Percentiles rank a stretch among this genome's conserved stretches.
These are phyloP conservation scores for Agrypnia vestita DNA, from an alignment of 1,140 invertebrate genomes.

Conservation along the genomic window DNA sequence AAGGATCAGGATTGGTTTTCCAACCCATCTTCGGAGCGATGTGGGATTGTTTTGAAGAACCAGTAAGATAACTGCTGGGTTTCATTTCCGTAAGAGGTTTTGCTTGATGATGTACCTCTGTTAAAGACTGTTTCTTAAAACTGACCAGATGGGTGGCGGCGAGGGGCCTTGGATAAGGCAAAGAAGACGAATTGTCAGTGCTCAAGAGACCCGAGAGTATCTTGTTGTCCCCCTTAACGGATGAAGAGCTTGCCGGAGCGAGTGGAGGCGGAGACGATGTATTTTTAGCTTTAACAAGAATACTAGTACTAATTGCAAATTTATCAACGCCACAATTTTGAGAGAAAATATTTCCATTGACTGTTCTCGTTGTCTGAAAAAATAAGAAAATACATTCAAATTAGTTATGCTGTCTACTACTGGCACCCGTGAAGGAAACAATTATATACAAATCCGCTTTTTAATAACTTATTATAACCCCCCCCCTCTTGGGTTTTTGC, in stretches of 20 bases:
- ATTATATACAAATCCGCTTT: no score
- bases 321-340: constrained; percentile 2
- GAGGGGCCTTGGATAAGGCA: not conserved
- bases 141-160: not conserved
- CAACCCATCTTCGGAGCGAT: not conserved
- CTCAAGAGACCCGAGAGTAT: not conserved
- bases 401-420: no score
- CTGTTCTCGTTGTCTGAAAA: constrained; percentile 22
- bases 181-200: not conserved
- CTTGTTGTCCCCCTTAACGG: not conserved
- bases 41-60: constrained; percentile 3
- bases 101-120: not conserved
- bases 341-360: constrained; percentile 18
- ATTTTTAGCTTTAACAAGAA: constrained; percentile 8
- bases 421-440: no score
- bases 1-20: not conserved
- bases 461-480: no score
- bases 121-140: not conserved
- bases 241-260: not conserved
- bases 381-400: not conserved
- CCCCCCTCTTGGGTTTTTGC: no score
- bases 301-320: not conserved
- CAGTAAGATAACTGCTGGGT: not conserved
- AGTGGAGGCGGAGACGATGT: constrained; percentile 1
- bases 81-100: constrained; percentile 23